Evolutionary conservation across 2,888 invertebrate genomes (phyloP), one percentile per base, ranked within the genome.

Genomic region (Chloroclystis v-ata): DNA sequence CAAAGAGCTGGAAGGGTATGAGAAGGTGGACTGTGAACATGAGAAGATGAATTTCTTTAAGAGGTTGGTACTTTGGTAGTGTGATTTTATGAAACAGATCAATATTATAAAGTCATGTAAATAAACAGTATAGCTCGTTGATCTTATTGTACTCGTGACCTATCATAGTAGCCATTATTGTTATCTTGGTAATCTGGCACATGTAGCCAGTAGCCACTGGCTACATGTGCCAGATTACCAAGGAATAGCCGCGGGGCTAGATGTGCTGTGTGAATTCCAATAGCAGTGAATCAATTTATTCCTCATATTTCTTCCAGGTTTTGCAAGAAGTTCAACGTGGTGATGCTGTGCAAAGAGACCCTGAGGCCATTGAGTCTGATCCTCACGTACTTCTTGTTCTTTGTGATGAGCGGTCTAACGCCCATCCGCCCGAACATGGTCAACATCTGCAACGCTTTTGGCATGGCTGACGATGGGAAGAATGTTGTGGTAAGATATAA

Each of bases 401-500:
- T 74, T 29, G 84, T 89, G 41, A 88, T 89, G 75, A 86, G 88
- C 35, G 90, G 90, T 0, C 64, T 89, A 4, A 68, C 77, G 0
- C 80, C 89, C 0, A 82, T 89, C 49, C 75, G 86, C 37, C 89
- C 90, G 0, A 90, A 89, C 55, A 78, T 90, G 78, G 85, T 89
- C 3, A 89, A 89, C 47, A 69, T 90, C 0, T 89, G 89, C 48
- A 78, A 82, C 13, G 71, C 88, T 20, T 70, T 84, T 56, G 84
- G 89, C 49, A 74, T 86, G 85, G 67, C 74, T 10, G 74, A 74
- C 28, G 75, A 78, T 45, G 75, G 77, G 5, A 81, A 79, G 40
- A 65, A 72, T 43, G 72, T 82, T 57, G 82, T 88, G 50, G 90
- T 90, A 62, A 69, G 78, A 33, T n/a, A n/a, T n/a, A n/a, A n/a